These are phyloP conservation scores for Nyctibius bracteatus DNA, from an alignment of 2,113 vertebrate genomes.

Conservation along the genomic window DNA sequence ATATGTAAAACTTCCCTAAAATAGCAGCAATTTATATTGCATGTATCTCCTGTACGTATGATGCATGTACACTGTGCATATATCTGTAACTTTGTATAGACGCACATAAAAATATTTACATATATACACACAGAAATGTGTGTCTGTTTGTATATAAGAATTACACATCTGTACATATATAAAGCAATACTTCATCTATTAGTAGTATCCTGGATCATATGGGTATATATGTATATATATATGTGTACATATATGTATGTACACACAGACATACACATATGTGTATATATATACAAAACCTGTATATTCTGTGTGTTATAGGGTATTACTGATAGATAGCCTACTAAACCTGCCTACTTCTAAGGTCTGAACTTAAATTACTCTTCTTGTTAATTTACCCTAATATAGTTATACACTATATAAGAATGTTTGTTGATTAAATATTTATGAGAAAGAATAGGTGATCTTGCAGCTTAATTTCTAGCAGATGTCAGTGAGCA, in stretches of 20 bases:
- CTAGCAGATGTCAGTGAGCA: background rate
- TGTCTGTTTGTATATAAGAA: background rate
- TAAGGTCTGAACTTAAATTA: background rate
- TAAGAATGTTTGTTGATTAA: background rate
- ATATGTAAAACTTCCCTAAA: background rate
- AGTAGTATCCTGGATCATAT: background rate
- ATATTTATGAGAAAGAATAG: background rate
- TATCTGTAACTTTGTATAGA: background rate
- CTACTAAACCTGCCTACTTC: background rate
- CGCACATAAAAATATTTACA: background rate
- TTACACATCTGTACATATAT: fast-evolving
- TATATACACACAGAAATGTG: fast-evolving
- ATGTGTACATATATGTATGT: background rate
- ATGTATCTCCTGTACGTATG: too few relatives aligned
- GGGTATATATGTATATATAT: background rate
- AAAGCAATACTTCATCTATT: background rate
- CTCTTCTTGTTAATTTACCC: background rate
- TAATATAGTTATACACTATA: background rate
- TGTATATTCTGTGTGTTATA: background rate
- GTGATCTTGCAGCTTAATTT: background rate
- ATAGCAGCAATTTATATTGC: background rate
- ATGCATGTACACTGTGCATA: fast-evolving
- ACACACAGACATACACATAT: background rate
- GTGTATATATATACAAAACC: too few relatives aligned
- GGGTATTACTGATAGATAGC: background rate